Evolutionary conservation across 2,888 invertebrate genomes (phyloP), one percentile per base, ranked within the genome.

Genomic region (Synanthedon formicaeformis): DNA sequence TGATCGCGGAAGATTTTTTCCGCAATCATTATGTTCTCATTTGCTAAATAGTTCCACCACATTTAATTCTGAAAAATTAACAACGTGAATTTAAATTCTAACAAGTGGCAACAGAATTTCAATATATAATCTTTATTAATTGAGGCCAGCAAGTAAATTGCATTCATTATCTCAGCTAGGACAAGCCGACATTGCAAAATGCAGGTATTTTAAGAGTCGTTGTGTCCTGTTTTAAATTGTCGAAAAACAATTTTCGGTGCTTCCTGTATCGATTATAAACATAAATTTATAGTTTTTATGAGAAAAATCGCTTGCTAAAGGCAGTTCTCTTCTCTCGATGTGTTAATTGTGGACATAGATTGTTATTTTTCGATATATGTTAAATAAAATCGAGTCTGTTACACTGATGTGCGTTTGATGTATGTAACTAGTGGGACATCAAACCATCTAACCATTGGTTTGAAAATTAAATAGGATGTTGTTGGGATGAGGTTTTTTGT

Each of bases 61-160:
- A 34, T 34, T 45, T 45, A 45, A 14, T 50, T 50, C 53, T 56
- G 56, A 54, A 56, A 61, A 53, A 56, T 59, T 56, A 62, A 60
- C 55, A 45, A 45, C 13, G 45, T 57, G 59, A 62, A 60, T 57
- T 55, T 61, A 60, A 62, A 60, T 57, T 60, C 60, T 52, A 34
- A 52, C 50, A 48, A 60, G 61, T 56, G 57, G 56, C 58, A 64
- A 60, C 62, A 63, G 64, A 71, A 75, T 74, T 76, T 70, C 68
- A 76, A 76, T 74, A 72, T 68, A 67, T 68, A 75, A 80, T 78
- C 68, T 75, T 70, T 75, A 75, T 75, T 75, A 72, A 82, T 81
- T 81, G 76, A 83, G 81, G 83, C 67, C 80, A 78, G 65, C 77
- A 61, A 74, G 70, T 78, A 67, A 73, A 66, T 64, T 69, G 77